phyloP scores from a whole-genome alignment of 1,140 invertebrate genomes.

The Caenorhabditis briggsae region DNA sequence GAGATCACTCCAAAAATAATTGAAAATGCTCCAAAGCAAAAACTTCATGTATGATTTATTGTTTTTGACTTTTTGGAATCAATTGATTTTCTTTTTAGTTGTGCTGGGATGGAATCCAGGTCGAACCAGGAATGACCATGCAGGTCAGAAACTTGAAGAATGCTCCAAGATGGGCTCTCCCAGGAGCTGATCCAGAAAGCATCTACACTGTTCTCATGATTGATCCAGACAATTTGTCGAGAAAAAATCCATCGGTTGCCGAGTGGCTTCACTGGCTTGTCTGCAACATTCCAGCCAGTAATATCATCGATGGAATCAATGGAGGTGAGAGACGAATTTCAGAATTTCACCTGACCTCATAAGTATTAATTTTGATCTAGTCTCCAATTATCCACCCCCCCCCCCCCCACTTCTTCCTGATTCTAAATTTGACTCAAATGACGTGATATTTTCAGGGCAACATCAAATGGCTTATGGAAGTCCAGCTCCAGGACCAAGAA shows the following conservation, averaged over 20 bases:
- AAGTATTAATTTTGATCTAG: conserved; percentile 30
- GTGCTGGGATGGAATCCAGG: conserved; percentile 75
- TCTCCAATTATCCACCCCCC: background rate
- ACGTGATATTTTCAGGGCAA: conserved; percentile 66
- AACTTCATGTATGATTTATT: conserved; percentile 70
- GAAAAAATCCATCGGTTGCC: conserved; percentile 77
- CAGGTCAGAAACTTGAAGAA: conserved; percentile 74
- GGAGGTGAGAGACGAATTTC: conserved; percentile 65
- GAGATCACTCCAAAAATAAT: conserved; percentile 75
- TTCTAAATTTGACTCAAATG: background rate
- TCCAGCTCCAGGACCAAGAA: conserved; percentile 75
- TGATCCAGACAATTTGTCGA: conserved; percentile 76
- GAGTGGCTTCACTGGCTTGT: conserved; percentile 78
- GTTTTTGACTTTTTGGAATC: background rate
- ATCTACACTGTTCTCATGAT: conserved; percentile 77
- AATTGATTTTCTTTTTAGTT: conserved; percentile 66
- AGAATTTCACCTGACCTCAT: background rate
- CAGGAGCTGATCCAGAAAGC: conserved; percentile 74
- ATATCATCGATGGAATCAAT: conserved; percentile 76
- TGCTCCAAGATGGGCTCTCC: conserved; percentile 75
- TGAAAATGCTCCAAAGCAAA: conserved; percentile 71
- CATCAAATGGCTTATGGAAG: conserved; percentile 77
- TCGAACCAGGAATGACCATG: conserved; percentile 75
- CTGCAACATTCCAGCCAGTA: conserved; percentile 76
- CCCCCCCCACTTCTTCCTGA: background rate